Percentiles rank a stretch among this genome's conserved stretches.
phyloP scores from a whole-genome alignment of 2,113 vertebrate genomes.

The Numenius arquata region DNA sequence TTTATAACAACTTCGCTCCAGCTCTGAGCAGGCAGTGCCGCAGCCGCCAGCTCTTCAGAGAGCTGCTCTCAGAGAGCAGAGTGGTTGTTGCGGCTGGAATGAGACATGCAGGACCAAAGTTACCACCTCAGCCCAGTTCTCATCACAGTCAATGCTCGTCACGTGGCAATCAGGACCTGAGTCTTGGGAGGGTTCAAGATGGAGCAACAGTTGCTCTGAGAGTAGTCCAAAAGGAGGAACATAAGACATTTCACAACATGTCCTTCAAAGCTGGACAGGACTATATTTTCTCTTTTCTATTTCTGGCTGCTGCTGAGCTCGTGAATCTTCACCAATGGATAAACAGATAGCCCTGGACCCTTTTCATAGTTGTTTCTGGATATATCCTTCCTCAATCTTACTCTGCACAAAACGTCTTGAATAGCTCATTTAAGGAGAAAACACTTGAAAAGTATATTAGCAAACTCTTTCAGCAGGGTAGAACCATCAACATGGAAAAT shows the following conservation, averaged over 20 bases:
- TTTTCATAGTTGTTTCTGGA: constrained; percentile 71
- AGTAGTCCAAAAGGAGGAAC: not conserved
- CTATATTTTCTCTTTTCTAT: not conserved
- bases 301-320: constrained; percentile 39
- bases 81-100: not conserved
- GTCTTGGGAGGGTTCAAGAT: not conserved
- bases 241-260: not conserved
- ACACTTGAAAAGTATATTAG: constrained; percentile 81
- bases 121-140: not conserved
- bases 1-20: not conserved
- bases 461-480: constrained; percentile 79
- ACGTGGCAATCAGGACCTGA: rapidly evolving
- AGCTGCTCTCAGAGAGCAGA: not conserved
- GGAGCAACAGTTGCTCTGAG: not conserved
- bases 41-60: not conserved
- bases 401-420: constrained; percentile 72
- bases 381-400: constrained; percentile 64
- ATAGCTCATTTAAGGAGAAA: constrained; percentile 80
- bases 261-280: not conserved
- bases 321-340: not conserved
- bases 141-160: rapidly evolving
- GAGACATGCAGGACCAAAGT: not conserved
- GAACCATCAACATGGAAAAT: constrained; percentile 80
- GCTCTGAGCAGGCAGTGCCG: rapidly evolving
- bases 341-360: constrained; percentile 26